These are phyloP conservation scores for Lasioglossum malachurum DNA, from an alignment of 2,888 invertebrate genomes.

Conservation along the genomic window DNA sequence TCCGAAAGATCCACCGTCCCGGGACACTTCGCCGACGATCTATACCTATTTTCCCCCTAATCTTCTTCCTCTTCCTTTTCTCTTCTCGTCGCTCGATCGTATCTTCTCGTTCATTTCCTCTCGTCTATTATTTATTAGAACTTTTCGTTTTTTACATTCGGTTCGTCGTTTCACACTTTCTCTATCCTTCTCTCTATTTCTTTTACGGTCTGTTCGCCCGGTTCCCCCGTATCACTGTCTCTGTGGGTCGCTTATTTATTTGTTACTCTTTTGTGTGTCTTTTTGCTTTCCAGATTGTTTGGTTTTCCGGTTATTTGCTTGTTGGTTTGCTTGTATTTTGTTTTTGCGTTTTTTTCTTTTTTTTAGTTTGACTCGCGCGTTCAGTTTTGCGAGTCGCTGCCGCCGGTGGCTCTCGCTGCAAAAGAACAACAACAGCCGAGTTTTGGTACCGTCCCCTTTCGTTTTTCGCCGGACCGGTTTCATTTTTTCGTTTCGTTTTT, in stretches of 20 bases:
- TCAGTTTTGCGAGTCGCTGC: constrained; percentile 81
- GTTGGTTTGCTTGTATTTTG: constrained; percentile 21
- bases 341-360: constrained; percentile 23
- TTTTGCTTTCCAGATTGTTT: constrained; percentile 8
- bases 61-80: neutral
- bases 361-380: constrained; percentile 55
- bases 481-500: constrained; percentile 33
- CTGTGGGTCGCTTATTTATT: constrained; percentile 17
- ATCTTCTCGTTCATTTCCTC: neutral
- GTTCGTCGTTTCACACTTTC: neutral
- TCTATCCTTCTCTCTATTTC: neutral
- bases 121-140: neutral
- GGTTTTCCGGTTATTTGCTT: constrained; percentile 31
- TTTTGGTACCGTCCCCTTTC: constrained; percentile 37
- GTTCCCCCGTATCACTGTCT: constrained; percentile 13
- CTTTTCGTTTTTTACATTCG: neutral
- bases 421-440: constrained; percentile 76
- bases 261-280: constrained; percentile 22
- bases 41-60: neutral
- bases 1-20: neutral
- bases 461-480: constrained; percentile 9
- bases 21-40: constrained; percentile 15
- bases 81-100: neutral
- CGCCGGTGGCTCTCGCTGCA: constrained; percentile 82
- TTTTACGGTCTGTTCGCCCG: constrained; percentile 10